phyloP scores from a whole-genome alignment of 2,888 invertebrate genomes.

The Cabera pusaria region DNA sequence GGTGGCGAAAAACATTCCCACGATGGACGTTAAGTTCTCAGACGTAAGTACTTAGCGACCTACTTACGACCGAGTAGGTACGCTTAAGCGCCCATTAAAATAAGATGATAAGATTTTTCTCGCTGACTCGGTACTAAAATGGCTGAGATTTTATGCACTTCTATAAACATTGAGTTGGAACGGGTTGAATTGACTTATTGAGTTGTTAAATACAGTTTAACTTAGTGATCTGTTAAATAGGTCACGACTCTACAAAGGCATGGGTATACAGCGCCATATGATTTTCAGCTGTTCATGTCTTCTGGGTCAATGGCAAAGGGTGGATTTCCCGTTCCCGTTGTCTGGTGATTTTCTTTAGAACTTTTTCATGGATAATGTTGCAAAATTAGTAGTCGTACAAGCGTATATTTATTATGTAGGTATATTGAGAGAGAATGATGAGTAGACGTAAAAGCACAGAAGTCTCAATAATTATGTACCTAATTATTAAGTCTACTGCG shows the following conservation, averaged over 20 bases:
- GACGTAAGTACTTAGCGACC: constrained; percentile 58
- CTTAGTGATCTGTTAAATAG: too few species aligned
- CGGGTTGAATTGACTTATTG: too few species aligned
- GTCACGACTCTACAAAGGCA: constrained; percentile 22
- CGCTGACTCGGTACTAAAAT: constrained; percentile 8
- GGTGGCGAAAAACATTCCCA: constrained; percentile 53
- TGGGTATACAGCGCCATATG: constrained; percentile 26
- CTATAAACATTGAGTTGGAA: constrained; percentile 1
- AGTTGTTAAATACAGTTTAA: too few species aligned
- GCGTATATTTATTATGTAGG: too few species aligned
- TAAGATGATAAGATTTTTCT: constrained; percentile 5
- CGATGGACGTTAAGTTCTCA: constrained; percentile 60
- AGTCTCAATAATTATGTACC: too few species aligned
- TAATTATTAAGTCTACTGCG: too few species aligned
- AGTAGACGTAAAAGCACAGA: too few species aligned
- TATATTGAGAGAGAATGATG: too few species aligned
- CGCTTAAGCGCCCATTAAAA: background rate
- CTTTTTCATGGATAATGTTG: too few species aligned
- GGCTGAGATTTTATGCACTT: constrained; percentile 6
- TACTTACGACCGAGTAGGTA: constrained; percentile 4
- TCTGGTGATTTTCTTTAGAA: too few species aligned
- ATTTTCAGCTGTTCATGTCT: constrained; percentile 32
- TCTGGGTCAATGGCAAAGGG: constrained; percentile 10
- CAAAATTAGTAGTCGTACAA: too few species aligned
- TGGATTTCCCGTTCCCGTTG: too few species aligned